These are phyloP conservation scores for Zeuzera pyrina DNA, from an alignment of 2,888 invertebrate species.

Conservation along the genomic window DNA sequence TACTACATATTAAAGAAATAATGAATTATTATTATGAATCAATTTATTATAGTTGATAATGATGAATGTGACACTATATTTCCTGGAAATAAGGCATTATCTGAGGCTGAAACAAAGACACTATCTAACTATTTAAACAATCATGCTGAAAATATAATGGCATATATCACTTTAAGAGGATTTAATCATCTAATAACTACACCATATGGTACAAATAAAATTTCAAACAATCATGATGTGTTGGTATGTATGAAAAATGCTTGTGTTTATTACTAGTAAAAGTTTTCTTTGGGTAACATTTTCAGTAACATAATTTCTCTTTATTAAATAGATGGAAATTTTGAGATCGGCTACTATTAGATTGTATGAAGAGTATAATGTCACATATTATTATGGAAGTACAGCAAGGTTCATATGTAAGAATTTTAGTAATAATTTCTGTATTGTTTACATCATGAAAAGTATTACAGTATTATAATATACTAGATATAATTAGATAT, in stretches of 20 bases:
- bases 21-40: not conserved
- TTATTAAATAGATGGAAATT: constrained; percentile 39
- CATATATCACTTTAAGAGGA: constrained; percentile 48
- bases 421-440: constrained; percentile 13
- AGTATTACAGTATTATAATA: not conserved
- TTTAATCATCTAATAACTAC: constrained; percentile 42
- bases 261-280: not conserved
- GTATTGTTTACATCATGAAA: not conserved
- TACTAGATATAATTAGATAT: not conserved
- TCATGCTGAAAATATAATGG: constrained; percentile 36
- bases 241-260: constrained; percentile 29
- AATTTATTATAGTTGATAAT: constrained; percentile 16
- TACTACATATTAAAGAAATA: constrained; percentile 1
- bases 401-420: constrained; percentile 41
- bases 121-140: constrained; percentile 36
- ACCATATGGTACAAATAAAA: constrained; percentile 32
- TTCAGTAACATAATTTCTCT: not conserved
- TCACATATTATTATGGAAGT: constrained; percentile 35
- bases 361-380: constrained; percentile 26
- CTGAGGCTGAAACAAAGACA: constrained; percentile 43
- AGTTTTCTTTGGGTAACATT: not conserved
- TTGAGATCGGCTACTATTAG: constrained; percentile 30
- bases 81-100: constrained; percentile 33
- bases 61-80: constrained; percentile 39
- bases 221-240: constrained; percentile 39